Percentiles rank a stretch among this genome's conserved stretches.
Evolutionary conservation across 1,140 invertebrate genomes (phyloP).

Genomic region (Agrilus planipennis): DNA sequence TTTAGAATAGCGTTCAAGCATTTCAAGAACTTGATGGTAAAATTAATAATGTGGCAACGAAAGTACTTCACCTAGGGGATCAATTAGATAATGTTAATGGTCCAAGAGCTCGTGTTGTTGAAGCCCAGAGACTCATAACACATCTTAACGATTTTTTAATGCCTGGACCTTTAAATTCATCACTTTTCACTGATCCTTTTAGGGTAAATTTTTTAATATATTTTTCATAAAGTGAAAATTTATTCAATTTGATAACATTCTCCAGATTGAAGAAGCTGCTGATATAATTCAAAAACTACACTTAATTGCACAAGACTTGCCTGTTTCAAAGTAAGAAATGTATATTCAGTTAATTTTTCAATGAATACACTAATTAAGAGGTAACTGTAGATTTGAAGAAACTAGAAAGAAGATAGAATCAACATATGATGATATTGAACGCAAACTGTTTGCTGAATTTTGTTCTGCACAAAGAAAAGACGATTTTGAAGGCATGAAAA

Average conservation of each 20-base stretch:
- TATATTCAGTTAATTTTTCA: neutral
- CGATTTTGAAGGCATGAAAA: conserved; percentile 83
- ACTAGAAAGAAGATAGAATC: conserved; percentile 80
- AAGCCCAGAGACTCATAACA: conserved; percentile 87
- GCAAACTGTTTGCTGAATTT: conserved; percentile 90
- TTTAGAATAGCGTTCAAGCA: conserved; percentile 63
- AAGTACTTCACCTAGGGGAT: conserved; percentile 94
- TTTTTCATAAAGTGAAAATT: neutral
- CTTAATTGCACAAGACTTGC: conserved; percentile 89
- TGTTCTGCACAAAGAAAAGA: conserved; percentile 71
- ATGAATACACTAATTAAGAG: conserved; percentile 2
- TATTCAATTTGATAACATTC: no score
- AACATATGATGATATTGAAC: conserved; percentile 95
- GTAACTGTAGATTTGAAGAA: conserved; percentile 57
- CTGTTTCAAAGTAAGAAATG: conserved; percentile 51
- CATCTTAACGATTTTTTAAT: conserved; percentile 89
- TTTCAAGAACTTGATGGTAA: conserved; percentile 91
- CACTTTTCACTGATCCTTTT: conserved; percentile 77
- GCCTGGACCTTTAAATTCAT: conserved; percentile 71
- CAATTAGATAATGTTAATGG: conserved; percentile 95
- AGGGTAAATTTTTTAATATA: conserved; percentile 42
- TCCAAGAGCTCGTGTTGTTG: conserved; percentile 82
- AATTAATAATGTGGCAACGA: conserved; percentile 93
- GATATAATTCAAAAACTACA: conserved; percentile 97
- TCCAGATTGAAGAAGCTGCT: conserved; percentile 88